Evolutionary conservation across 2,797 vertebrate species (phyloP), one percentile per base, ranked within the genome.

Genomic region (Yasuhikotakia modesta): DNA sequence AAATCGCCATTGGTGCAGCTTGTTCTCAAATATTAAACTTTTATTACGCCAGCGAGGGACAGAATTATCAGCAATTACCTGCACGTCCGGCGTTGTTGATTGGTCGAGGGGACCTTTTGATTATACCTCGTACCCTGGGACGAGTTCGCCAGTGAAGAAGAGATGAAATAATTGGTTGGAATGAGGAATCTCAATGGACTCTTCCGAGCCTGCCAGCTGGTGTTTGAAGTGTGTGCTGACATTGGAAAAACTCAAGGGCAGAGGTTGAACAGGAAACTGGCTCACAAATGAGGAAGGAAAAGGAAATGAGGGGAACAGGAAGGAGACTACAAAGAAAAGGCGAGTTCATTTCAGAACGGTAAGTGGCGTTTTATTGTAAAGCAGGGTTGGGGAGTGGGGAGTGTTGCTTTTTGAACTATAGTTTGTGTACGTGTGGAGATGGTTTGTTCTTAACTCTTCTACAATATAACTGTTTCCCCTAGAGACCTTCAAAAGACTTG

Each of bases 61-160:
- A 53, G 12, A 43, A 30, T 21, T 52, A n/a, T 39, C 6, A 35
- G 35, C 35, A 35, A 2, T 35, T 35, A 35, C 16, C 70, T 35
- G 32, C 39, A 55, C 52, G 50, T 76, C 64, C 57, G 39, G 52
- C 14, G 21, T 92, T 57, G 58, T 92, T 89, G 43, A 92, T 78
- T 24, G 92, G 93, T 79, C 94, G 81, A 57, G 91, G 85, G 83
- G 90, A 87, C 32, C 92, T 92, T 83, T 87, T 86, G 93, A 95
- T 95, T 93, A 92, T 92, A 89, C 71, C 94, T 91, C 84, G 93
- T 94, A 86, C 93, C 94, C 87, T 92, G 94, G 39, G 91, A 93
- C 79, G 93, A 90, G 89, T 94, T 93, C 93, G 86, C 84, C 80
- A 85, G 85, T 85, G 76, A 82, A 79, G 74, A 76, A 68, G 43